These are phyloP conservation scores for Fringilla coelebs DNA, from an alignment of 2,797 vertebrate genomes.

Conservation along the genomic window DNA sequence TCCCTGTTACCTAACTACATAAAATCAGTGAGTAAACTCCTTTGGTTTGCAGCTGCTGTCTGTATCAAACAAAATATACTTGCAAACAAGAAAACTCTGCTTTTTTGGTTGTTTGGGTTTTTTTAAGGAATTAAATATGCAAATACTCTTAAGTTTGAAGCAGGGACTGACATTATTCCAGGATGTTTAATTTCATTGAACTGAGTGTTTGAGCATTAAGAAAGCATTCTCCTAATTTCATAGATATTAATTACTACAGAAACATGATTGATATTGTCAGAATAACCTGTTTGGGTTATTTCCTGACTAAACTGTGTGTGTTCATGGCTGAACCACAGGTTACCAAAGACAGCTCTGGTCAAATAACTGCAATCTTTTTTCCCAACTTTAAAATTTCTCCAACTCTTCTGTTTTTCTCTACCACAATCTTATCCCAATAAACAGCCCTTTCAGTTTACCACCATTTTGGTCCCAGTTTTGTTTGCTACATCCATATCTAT, in stretches of 20 bases:
- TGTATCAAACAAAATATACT: background rate
- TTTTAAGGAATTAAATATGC: background rate
- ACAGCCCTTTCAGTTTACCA: background rate
- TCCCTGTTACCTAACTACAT: background rate
- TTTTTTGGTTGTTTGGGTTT: background rate
- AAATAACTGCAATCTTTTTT: background rate
- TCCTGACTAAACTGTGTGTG: no score
- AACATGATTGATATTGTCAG: background rate
- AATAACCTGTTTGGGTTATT: background rate
- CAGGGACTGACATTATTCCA: background rate
- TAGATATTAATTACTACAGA: background rate
- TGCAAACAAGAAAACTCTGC: background rate
- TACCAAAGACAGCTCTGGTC: background rate
- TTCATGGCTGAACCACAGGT: background rate
- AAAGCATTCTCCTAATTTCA: background rate
- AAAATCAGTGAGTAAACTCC: background rate
- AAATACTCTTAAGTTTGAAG: background rate
- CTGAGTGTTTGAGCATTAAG: background rate
- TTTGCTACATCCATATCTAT: background rate
- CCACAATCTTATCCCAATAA: background rate
- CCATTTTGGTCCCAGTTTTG: background rate
- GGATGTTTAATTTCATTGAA: background rate
- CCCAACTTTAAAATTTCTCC: background rate
- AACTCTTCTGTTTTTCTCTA: background rate
- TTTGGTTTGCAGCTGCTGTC: background rate